Evolutionary conservation across 2,888 invertebrate species (phyloP).

Genomic region (Tetragnatha montana): DNA sequence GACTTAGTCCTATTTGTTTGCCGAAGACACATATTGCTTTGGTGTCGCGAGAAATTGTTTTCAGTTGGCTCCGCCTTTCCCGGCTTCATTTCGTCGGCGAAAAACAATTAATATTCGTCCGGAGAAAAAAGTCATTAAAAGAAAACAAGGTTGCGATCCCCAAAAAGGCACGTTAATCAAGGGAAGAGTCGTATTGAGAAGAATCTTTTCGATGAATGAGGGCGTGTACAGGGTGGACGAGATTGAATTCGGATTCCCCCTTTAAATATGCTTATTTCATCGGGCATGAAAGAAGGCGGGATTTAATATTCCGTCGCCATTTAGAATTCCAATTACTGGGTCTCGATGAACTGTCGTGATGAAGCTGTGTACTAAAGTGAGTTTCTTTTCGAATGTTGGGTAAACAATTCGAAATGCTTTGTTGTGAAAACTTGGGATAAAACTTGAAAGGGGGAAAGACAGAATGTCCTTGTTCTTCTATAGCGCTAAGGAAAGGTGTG

Average conservation of each 20-base stretch:
- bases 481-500: no score
- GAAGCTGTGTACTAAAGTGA: neutral
- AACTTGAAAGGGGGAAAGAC: no score
- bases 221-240: neutral
- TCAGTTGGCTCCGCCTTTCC: neutral
- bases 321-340: neutral
- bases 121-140: neutral
- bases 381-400: neutral
- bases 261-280: neutral
- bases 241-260: neutral
- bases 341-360: neutral
- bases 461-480: no score
- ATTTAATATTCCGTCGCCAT: neutral
- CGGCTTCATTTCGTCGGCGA: neutral
- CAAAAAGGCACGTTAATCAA: neutral
- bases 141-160: neutral
- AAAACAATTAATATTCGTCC: neutral
- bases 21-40: slow-evolving; percentile 16
- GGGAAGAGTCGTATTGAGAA: neutral
- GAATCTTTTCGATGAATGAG: neutral
- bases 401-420: no score
- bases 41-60: slow-evolving; percentile 11
- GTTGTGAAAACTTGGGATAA: no score
- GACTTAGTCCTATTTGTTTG: slow-evolving; percentile 14
- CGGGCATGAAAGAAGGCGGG: neutral